phyloP scores from a whole-genome alignment of 2,888 invertebrate species.

The Brenthis hecate region DNA sequence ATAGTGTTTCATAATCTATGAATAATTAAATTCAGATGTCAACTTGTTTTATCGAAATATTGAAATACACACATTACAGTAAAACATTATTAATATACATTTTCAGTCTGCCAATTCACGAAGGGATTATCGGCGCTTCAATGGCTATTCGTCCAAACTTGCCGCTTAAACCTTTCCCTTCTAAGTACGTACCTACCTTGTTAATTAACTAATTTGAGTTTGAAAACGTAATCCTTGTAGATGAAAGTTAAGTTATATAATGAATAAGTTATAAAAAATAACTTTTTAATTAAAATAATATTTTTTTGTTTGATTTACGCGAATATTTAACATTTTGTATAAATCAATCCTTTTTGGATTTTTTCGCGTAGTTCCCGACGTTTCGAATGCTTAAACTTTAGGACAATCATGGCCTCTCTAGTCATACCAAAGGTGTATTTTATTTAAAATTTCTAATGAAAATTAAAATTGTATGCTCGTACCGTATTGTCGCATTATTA shows the following conservation, averaged over 20 bases:
- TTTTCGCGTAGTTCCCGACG: too few species aligned
- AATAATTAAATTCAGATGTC: neutral
- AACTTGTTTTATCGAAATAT: slow-evolving; percentile 1
- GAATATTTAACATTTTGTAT: too few species aligned
- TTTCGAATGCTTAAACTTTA: too few species aligned
- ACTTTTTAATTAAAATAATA: neutral
- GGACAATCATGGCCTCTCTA: too few species aligned
- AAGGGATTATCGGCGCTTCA: slow-evolving; percentile 62
- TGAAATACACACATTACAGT: slow-evolving; percentile 24
- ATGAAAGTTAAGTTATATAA: slow-evolving; percentile 35
- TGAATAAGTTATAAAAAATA: neutral
- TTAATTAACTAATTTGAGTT: slow-evolving; percentile 69
- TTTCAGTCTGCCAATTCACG: slow-evolving; percentile 55
- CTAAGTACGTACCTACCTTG: slow-evolving; percentile 70
- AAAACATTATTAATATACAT: slow-evolving; percentile 64
- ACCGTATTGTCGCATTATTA: too few species aligned
- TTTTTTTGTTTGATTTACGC: too few species aligned
- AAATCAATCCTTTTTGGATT: too few species aligned
- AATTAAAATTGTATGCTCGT: too few species aligned
- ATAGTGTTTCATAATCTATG: neutral
- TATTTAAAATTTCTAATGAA: too few species aligned
- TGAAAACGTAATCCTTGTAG: slow-evolving; percentile 47
- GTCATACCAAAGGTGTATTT: too few species aligned
- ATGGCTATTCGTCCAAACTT: slow-evolving; percentile 57
- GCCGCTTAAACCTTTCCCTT: slow-evolving; percentile 64